Evolutionary conservation across 2,797 vertebrate species (phyloP).

Genomic region (Helostoma temminkii): DNA sequence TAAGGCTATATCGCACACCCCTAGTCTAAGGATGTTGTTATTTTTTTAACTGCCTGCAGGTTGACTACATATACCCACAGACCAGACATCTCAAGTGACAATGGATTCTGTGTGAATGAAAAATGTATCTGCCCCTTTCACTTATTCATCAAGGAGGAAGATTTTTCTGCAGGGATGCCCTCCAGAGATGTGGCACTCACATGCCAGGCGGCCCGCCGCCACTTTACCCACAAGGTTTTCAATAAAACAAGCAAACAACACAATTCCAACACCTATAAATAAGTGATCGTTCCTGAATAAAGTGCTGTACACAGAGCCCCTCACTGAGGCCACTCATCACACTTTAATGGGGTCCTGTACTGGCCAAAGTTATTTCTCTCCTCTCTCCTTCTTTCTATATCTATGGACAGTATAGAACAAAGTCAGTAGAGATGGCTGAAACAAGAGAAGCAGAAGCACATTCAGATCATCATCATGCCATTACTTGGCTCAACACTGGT

Average conservation of each 20-base stretch:
- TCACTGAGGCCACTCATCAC: conserved; percentile 82
- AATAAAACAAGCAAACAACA: conserved; percentile 92
- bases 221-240: conserved; percentile 87
- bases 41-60: conserved; percentile 53
- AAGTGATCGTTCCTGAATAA: conserved; percentile 86
- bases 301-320: conserved; percentile 82
- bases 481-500: conserved; percentile 70
- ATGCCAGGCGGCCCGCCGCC: conserved; percentile 78
- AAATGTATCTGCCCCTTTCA: conserved; percentile 83
- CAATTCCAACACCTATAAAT: conserved; percentile 87
- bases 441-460: conserved; percentile 43
- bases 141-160: conserved; percentile 85
- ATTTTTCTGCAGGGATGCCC: conserved; percentile 83
- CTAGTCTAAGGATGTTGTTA: conserved; percentile 14
- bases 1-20: too few relatives aligned
- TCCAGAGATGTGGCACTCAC: conserved; percentile 80
- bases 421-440: conserved; percentile 36
- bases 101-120: conserved; percentile 82
- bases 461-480: conserved; percentile 62
- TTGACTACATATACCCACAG: conserved; percentile 61
- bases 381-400: conserved; percentile 32
- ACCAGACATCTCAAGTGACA: conserved; percentile 79
- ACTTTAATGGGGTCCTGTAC: conserved; percentile 78
- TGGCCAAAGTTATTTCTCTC: conserved; percentile 72
- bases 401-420: conserved; percentile 45